Evolutionary conservation across 2,113 vertebrate genomes (phyloP), one percentile per base, ranked within the genome.

Genomic region (Antennarius striatus): DNA sequence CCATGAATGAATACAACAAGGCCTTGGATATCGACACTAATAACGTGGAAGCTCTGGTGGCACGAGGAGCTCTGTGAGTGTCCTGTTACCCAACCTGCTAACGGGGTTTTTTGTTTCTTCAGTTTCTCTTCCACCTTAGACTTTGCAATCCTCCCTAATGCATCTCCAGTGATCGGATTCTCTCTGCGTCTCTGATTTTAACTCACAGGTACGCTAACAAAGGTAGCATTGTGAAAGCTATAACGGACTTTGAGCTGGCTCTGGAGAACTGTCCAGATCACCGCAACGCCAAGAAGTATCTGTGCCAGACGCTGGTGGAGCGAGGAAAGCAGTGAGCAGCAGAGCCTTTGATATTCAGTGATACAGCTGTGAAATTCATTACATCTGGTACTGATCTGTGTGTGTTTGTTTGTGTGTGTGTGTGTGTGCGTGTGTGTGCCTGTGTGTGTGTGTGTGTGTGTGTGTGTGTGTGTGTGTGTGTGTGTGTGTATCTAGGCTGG

Each of bases 1-100:
- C 97, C 55, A 99, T 99, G 97, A 98, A 97, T 43, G 98, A 98
- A 73, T 99, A 98, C 82, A 99, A 97, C 91, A 98, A 98, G 68
- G 98, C 97, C 48, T 73, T 99, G 85, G 97, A 99, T 85, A 98
- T 99, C 4, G 98, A 99, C 83, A 91, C 89, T 0, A 93, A 95
- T 16, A 98, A 99, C 0, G 95, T 98, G 30, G 98, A 99, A 88
- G 96, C 97, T 9, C 90, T 98, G 50, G 98, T 99, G 68, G 98
- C 98, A n/a, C 95, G 98, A 4, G 98, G 98, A 83, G 98, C 98
- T 55, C 77, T 99, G 97, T 99, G 94, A 87, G 89, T 88, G 1
- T 8, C 4, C 12, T 28, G 28, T 30, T 32, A 8, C 6, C 5
- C 10, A 29, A 28, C 22, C 32, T 36, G 32, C 32, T 36, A 5